Evolutionary conservation across 1,140 invertebrate species (phyloP).

Genomic region (Calephelis nemesis): DNA sequence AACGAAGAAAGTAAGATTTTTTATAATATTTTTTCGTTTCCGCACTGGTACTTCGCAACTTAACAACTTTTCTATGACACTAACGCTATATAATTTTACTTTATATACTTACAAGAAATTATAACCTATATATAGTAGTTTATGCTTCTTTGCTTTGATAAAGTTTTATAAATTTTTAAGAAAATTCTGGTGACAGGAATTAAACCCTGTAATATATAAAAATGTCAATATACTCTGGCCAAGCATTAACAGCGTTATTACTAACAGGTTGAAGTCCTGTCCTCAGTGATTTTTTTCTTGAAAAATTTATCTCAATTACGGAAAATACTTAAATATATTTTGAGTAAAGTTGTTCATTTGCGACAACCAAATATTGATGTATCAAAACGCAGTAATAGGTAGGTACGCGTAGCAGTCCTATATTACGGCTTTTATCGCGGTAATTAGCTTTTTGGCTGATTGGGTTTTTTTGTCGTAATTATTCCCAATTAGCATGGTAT

Average conservation of each 20-base stretch:
- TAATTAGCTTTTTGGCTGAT: slow-evolving; percentile 65
- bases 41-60: slow-evolving; percentile 41
- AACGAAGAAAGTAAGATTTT: slow-evolving; percentile 58
- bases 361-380: slow-evolving; percentile 33
- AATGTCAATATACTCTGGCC: too few species aligned
- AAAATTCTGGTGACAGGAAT: too few species aligned
- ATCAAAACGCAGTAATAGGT: slow-evolving; percentile 45
- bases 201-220: too few species aligned
- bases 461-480: slow-evolving; percentile 57
- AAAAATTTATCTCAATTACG: too few species aligned
- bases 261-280: too few species aligned
- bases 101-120: neutral
- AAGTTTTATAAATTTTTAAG: too few species aligned
- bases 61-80: slow-evolving; percentile 34
- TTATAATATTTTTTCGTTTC: slow-evolving; percentile 27
- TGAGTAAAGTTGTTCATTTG: slow-evolving; percentile 44
- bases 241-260: too few species aligned
- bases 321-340: neutral
- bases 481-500: slow-evolving; percentile 64
- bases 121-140: neutral
- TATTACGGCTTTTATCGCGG: slow-evolving; percentile 44
- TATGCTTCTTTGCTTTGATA: neutral
- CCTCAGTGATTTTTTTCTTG: too few species aligned
- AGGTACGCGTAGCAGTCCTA: slow-evolving; percentile 51
- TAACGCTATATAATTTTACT: neutral